A percentile compares a stretch with the other conserved stretches of the same genome.
phyloP scores from a whole-genome alignment of 2,113 vertebrate genomes.

The Solea solea region DNA sequence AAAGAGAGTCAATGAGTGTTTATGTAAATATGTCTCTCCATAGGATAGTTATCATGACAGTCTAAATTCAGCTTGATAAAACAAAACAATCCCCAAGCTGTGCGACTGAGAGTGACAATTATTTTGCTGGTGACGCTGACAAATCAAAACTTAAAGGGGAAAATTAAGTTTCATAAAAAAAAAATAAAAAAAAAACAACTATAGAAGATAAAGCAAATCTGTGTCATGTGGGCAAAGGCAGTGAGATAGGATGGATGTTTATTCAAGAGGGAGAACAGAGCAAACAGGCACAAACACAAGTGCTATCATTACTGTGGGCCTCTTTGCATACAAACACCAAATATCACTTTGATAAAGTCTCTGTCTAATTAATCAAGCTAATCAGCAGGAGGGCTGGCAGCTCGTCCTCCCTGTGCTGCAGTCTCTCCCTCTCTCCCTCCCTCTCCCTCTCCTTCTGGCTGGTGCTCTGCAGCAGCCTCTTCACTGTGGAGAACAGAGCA shows the following conservation, averaged over 20 bases:
- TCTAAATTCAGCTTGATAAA: slow-evolving; percentile 1
- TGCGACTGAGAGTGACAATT: background rate
- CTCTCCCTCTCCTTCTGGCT: slow-evolving; percentile 36
- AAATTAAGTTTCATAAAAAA: background rate
- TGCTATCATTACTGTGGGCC: slow-evolving; percentile 35
- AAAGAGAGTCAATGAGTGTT: slow-evolving; percentile 16
- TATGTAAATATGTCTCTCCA: background rate
- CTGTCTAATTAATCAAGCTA: slow-evolving; percentile 72
- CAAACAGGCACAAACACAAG: slow-evolving; percentile 52
- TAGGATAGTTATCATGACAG: background rate
- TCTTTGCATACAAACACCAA: slow-evolving; percentile 67
- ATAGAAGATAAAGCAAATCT: background rate
- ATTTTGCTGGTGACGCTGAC: slow-evolving; percentile 10
- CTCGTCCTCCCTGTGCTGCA: slow-evolving; percentile 47
- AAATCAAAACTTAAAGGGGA: slow-evolving; percentile 12
- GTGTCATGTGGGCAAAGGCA: background rate
- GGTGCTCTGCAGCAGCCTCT: slow-evolving; percentile 54
- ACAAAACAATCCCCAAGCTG: slow-evolving; percentile 1
- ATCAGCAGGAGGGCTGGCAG: slow-evolving; percentile 66
- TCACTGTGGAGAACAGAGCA: slow-evolving; percentile 24
- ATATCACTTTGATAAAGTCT: slow-evolving; percentile 71
- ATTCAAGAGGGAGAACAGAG: slow-evolving; percentile 20
- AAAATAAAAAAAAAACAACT: no score
- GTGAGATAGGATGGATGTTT: slow-evolving; percentile 12
- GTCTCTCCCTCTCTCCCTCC: slow-evolving; percentile 33